These are phyloP conservation scores for Cephus pulcher DNA, from an alignment of 2,888 invertebrate genomes.

Conservation along the genomic window DNA sequence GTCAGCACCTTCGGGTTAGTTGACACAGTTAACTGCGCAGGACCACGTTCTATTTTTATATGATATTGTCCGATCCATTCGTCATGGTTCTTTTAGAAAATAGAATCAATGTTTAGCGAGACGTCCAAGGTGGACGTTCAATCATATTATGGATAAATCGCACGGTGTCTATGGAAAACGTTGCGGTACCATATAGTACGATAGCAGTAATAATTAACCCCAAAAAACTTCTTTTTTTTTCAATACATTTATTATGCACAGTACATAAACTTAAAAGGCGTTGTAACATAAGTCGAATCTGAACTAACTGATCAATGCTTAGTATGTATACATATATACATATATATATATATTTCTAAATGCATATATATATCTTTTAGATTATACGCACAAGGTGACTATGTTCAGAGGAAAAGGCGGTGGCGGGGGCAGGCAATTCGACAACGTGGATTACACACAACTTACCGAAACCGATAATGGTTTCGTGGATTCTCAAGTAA, in stretches of 20 bases:
- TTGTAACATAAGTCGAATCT: not conserved
- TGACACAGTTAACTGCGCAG: not conserved
- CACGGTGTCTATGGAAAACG: not conserved
- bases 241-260: too few species aligned
- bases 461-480: conserved; percentile 72
- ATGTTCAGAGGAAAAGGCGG: conserved; percentile 74
- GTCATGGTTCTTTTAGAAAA: not conserved
- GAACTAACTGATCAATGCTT: not conserved
- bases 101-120: not conserved
- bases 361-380: conserved; percentile 42
- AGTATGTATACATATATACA: too few species aligned
- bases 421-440: conserved; percentile 49
- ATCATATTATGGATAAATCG: not conserved
- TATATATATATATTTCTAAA: not conserved
- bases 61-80: not conserved
- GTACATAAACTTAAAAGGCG: too few species aligned
- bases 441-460: conserved; percentile 74
- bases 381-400: conserved; percentile 67
- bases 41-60: not conserved
- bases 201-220: not conserved
- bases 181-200: too few species aligned
- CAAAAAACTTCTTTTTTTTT: not conserved
- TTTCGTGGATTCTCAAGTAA: conserved; percentile 75
- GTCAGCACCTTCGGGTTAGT: not conserved
- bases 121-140: not conserved